phyloP scores from a whole-genome alignment of 37 sponge, comb jelly and placozoan species.

The Eunapius fragilis region DNA sequence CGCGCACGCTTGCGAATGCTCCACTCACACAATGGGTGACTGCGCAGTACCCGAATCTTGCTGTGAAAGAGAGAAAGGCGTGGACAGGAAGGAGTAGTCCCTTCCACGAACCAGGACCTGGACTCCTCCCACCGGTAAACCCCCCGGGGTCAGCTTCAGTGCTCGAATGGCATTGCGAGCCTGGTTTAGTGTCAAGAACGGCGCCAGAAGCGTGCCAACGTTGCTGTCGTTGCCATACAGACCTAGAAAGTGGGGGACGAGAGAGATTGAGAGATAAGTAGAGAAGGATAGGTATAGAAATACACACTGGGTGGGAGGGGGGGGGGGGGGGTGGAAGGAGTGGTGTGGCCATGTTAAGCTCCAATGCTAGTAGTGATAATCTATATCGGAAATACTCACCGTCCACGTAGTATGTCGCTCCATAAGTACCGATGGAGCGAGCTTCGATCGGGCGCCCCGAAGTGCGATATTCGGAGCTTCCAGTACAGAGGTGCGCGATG shows the following conservation, averaged over 20 bases:
- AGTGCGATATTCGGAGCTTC: neutral
- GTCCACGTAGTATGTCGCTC: neutral
- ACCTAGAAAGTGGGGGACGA: neutral
- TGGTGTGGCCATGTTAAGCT: too few relatives aligned
- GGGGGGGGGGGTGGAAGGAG: too few relatives aligned
- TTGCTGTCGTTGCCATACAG: constrained; percentile 32
- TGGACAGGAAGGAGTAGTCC: constrained; percentile 21
- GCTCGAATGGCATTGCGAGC: constrained; percentile 21
- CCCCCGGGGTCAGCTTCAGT: neutral
- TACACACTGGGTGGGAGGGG: too few relatives aligned
- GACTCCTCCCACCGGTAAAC: constrained; percentile 32
- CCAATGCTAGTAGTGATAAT: too few relatives aligned
- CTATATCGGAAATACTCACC: neutral
- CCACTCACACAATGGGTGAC: constrained; percentile 31
- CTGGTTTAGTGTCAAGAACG: constrained; percentile 41
- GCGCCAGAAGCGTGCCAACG: constrained; percentile 16
- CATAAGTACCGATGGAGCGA: neutral
- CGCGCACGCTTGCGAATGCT: neutral
- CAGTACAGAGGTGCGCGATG: neutral
- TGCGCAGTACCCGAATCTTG: constrained; percentile 29
- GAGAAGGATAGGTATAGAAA: too few relatives aligned
- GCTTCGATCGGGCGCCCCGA: neutral
- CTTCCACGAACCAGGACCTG: constrained; percentile 18
- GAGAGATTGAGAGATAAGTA: too few relatives aligned
- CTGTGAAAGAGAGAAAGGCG: constrained; percentile 10